These are phyloP conservation scores for Salvelinus fontinalis DNA, from an alignment of 2,113 vertebrate species.

Conservation along the genomic window DNA sequence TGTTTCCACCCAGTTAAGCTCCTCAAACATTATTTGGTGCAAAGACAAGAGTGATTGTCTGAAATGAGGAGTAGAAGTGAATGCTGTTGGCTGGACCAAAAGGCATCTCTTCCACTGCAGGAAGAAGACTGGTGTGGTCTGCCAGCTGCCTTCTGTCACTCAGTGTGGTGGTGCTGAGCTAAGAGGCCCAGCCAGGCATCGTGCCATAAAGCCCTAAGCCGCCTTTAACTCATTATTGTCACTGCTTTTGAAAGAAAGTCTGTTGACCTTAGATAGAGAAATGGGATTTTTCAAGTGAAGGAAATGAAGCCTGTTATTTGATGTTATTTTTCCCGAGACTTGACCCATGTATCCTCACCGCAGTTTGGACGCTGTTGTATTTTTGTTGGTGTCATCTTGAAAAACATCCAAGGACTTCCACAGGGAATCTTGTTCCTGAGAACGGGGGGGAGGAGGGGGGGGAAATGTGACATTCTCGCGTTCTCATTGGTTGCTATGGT, in stretches of 20 bases:
- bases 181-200: conserved; percentile 45
- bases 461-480: conserved; percentile 28
- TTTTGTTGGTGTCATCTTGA: conserved; percentile 27
- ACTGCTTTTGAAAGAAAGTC: conserved; percentile 57
- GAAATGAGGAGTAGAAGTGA: conserved; percentile 39
- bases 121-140: conserved; percentile 37
- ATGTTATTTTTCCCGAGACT: conserved; percentile 44
- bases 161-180: conserved; percentile 43
- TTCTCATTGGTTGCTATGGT: conserved; percentile 38
- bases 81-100: conserved; percentile 46
- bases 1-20: too few relatives aligned
- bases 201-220: conserved; percentile 55
- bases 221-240: conserved; percentile 47
- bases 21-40: conserved; percentile 36
- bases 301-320: conserved; percentile 50
- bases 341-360: conserved; percentile 55
- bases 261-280: conserved; percentile 60
- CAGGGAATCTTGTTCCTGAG: conserved; percentile 22
- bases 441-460: background rate
- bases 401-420: background rate
- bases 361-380: conserved; percentile 39
- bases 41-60: conserved; percentile 54
- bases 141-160: conserved; percentile 56
- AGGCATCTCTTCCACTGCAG: conserved; percentile 28
- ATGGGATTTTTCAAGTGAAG: conserved; percentile 53